A percentile compares a stretch with the other conserved stretches of the same genome.
These are phyloP conservation scores for Hiodon alosoides DNA, from an alignment of 2,113 vertebrate species.

Conservation along the genomic window DNA sequence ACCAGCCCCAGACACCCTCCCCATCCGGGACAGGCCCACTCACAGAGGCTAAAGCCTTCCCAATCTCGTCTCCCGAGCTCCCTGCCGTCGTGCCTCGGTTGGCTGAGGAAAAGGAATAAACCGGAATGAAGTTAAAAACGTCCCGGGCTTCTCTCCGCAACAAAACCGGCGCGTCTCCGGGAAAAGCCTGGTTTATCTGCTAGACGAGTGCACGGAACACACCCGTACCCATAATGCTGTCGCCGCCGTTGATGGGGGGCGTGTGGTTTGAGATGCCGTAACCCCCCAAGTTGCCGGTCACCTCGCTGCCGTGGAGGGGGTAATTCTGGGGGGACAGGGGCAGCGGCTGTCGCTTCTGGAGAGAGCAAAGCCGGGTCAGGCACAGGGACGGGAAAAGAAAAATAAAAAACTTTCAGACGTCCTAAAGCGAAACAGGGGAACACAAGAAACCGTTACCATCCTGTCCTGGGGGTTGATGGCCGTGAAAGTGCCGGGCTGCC, in stretches of 20 bases:
- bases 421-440: background rate
- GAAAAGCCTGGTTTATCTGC: too few relatives aligned
- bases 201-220: background rate
- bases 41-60: slow-evolving; percentile 95
- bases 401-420: background rate
- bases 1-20: background rate
- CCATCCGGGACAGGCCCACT: slow-evolving; percentile 40
- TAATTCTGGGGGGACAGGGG: slow-evolving; percentile 72
- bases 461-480: slow-evolving; percentile 85
- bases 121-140: background rate
- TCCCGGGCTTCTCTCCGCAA: too few relatives aligned
- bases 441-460: slow-evolving; percentile 59
- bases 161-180: too few relatives aligned
- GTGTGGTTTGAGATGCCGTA: slow-evolving; percentile 80
- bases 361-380: background rate
- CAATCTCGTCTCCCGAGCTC: slow-evolving; percentile 92
- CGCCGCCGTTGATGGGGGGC: slow-evolving; percentile 63
- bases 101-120: slow-evolving; percentile 50
- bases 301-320: slow-evolving; percentile 83
- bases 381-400: background rate
- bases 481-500: slow-evolving; percentile 68
- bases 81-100: slow-evolving; percentile 73
- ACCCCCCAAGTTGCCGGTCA: slow-evolving; percentile 70
- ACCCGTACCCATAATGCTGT: slow-evolving; percentile 70
- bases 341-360: slow-evolving; percentile 53